Evolutionary conservation across 2,797 vertebrate species (phyloP), one percentile per base, ranked within the genome.

Genomic region (Bradypodion ventrale): DNA sequence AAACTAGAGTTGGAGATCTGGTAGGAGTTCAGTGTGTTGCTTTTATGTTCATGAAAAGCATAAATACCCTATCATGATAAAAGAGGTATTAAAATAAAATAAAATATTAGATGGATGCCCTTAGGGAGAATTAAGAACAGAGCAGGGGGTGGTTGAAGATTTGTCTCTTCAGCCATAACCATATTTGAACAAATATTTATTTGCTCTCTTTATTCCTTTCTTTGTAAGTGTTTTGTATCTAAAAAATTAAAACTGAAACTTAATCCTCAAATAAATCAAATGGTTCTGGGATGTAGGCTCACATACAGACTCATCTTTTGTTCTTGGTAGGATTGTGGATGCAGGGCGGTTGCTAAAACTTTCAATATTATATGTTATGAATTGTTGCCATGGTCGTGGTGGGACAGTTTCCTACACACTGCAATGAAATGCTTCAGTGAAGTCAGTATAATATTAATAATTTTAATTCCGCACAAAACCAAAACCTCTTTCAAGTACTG

Each of bases 161-260:
- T 88, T 82, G 70, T 85, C 87, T 75, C 82, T 89, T 90, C 0
- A 23, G 82, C 82, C 87, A 91, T 89, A 92, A 90, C 89, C 89
- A 92, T 94, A 93, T 92, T 92, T 93, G 92, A 94, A 63, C 90
- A 94, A 92, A 90, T 90, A 90, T 86, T 74, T 74, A 35, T 89
- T 88, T 75, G 75, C 78, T 85, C 75, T 92, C 46, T 59, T 82
- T 74, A 29, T 60, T 37, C 10, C 10, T 62, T 16, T 69, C n/a
- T 68, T 76, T 49, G 56, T 44, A 68, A 79, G 42, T 19, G 46
- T 46, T 82, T 82, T 19, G 42, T 65, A 66, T 72, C 75, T 75
- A 19, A 60, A 80, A 78, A 80, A 42, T 49, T 84, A 84, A 78
- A 94, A 92, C 89, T 87, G 88, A 40, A 27, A 80, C 76, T 83